Evolutionary conservation across 2,888 invertebrate species (phyloP).

Genomic region (Melipona beecheii): DNA sequence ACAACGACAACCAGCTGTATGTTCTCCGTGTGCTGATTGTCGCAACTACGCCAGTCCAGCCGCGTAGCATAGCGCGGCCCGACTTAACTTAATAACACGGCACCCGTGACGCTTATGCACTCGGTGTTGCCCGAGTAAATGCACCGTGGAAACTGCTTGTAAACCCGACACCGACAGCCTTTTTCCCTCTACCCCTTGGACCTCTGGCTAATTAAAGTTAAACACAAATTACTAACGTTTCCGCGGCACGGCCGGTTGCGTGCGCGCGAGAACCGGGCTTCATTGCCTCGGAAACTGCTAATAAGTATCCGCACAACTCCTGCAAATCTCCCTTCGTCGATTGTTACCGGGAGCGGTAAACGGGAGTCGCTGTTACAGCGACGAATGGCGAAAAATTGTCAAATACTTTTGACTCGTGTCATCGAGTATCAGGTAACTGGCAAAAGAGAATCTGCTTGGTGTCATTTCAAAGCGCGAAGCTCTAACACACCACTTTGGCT

Average conservation of each 20-base stretch:
- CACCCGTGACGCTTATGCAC: conserved; percentile 54
- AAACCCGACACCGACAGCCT: conserved; percentile 22
- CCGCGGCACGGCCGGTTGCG: conserved; percentile 25
- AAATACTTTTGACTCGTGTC: no score
- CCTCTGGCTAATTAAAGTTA: conserved; percentile 55
- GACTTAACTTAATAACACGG: conserved; percentile 69
- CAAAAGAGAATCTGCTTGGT: no score
- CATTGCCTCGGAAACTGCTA: conserved; percentile 28
- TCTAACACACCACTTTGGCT: no score
- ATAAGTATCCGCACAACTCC: neutral
- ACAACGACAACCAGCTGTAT: conserved; percentile 61
- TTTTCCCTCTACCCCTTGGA: conserved; percentile 26
- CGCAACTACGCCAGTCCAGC: neutral
- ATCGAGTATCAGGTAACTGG: no score
- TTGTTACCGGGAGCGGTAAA: conserved; percentile 24
- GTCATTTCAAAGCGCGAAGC: no score
- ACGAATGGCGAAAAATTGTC: no score
- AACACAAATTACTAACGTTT: conserved; percentile 52
- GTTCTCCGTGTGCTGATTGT: neutral
- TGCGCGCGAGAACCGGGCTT: conserved; percentile 18
- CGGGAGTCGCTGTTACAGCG: no score
- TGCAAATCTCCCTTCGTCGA: conserved; percentile 22
- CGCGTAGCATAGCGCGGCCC: conserved; percentile 45
- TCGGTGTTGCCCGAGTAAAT: conserved; percentile 52
- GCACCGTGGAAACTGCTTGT: conserved; percentile 49